phyloP scores from a whole-genome alignment of 53 echinoderm and acorn worm species.

The Holothuria scabra region DNA sequence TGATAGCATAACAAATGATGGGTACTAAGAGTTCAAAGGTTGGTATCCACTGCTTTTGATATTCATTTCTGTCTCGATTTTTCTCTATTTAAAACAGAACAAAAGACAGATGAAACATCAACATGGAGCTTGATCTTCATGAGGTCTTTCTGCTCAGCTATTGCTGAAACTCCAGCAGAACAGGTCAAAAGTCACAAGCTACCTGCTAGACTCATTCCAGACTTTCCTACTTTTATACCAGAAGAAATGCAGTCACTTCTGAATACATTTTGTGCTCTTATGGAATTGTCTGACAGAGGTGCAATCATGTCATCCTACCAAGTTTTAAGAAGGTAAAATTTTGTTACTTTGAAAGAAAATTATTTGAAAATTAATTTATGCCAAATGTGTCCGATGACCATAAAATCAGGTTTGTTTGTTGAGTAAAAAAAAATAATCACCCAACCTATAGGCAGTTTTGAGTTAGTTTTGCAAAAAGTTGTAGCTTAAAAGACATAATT shows the following conservation, averaged over 20 bases:
- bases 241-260: constrained; percentile 58
- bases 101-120: background rate
- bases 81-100: background rate
- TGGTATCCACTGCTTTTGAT: no score
- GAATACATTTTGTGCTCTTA: constrained; percentile 46
- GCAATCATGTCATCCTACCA: constrained; percentile 50
- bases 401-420: no score
- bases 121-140: constrained; percentile 33
- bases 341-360: no score
- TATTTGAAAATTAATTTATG: no score
- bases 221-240: constrained; percentile 50
- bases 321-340: constrained; percentile 46
- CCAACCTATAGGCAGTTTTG: no score
- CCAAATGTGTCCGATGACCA: no score
- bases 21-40: no score
- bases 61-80: no score
- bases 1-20: no score
- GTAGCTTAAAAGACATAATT: no score
- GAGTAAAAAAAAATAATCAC: no score
- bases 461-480: no score
- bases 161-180: constrained; percentile 48
- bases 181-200: constrained; percentile 65
- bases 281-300: constrained; percentile 21
- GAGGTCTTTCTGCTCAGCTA: constrained; percentile 49
- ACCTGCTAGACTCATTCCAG: constrained; percentile 54